Base-by-base conservation (phyloP, 2,888 invertebrate genomes). In the Patella ulyssiponensis region DNA sequence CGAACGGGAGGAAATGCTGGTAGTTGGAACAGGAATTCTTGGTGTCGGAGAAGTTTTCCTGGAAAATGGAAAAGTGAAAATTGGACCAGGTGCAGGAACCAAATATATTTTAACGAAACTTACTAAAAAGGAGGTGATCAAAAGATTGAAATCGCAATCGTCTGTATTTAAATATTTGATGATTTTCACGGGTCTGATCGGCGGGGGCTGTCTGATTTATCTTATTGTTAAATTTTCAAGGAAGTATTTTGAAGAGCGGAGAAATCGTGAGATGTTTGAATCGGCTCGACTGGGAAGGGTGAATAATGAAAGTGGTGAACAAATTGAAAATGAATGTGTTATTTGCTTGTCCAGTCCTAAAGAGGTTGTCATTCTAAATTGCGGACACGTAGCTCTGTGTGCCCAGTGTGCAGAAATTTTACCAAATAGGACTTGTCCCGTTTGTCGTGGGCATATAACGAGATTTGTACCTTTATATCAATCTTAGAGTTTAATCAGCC, bases 331-430 rank as follows among this genome's bases (percentile, higher is more conserved):
- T 87, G 92, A 95, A 14, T 97, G 97, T 89, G 95, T 97, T 33
- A 95, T 97, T n/a, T 97, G 97, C 91, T 93, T 95, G 58, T 94
- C 94, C 78, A 96, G 96, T 92, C 96, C 96, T 0, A 95, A 96
- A 87, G 96, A 97, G 94, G 95, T 96, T 69, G 95, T 97, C 85
- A 92, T 97, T 76, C 92, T 97, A 80, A 96, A 97, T 0, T 97
- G 97, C 91, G 97, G 97, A 0, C 97, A 97, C 91, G 95, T 97
- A 9, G 97, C 97, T 87, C 92, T 97, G 52, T 97, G 97, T 90
- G 96, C 96, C 90, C 96, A 97, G 90, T 97, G 97, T 90, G 94
- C 94, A 1, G 94, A 94, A 81, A 94, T 94, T 88, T 95, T 97
- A 78, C 93, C 92, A 20, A 15, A 76, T 5, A 90, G 94, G 79